phyloP scores from a whole-genome alignment of 2,113 vertebrate species.

The Cygnus atratus region DNA sequence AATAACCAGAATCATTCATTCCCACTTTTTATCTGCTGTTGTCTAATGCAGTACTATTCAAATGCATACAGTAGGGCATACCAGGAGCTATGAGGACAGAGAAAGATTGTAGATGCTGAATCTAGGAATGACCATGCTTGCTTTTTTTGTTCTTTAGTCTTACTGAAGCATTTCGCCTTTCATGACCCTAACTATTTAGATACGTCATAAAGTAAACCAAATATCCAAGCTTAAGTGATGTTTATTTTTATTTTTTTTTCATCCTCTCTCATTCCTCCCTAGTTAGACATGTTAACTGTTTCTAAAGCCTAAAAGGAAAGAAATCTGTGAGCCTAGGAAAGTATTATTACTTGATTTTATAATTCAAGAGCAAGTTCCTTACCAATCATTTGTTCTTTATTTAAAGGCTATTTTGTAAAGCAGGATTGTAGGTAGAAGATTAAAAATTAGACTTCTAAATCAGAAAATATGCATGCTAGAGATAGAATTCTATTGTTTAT shows the following conservation, averaged over 20 bases:
- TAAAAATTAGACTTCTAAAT: background rate
- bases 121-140: background rate
- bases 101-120: background rate
- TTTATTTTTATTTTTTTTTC: constrained; percentile 10
- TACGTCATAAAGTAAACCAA: background rate
- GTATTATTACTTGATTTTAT: background rate
- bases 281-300: background rate
- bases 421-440: background rate
- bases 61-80: background rate
- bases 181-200: background rate
- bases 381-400: background rate
- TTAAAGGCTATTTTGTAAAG: background rate
- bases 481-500: background rate
- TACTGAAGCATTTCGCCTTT: background rate
- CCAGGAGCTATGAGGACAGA: background rate
- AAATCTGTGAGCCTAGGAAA: background rate
- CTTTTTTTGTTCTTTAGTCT: background rate
- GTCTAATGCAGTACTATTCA: background rate
- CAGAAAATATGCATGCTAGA: background rate
- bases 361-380: background rate
- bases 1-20: background rate
- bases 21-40: background rate
- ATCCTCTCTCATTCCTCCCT: background rate
- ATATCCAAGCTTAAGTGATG: background rate
- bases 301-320: background rate